Conservation (phyloP, 2,113 vertebrate species). For the Psammodynastes pulverulentus region DNA sequence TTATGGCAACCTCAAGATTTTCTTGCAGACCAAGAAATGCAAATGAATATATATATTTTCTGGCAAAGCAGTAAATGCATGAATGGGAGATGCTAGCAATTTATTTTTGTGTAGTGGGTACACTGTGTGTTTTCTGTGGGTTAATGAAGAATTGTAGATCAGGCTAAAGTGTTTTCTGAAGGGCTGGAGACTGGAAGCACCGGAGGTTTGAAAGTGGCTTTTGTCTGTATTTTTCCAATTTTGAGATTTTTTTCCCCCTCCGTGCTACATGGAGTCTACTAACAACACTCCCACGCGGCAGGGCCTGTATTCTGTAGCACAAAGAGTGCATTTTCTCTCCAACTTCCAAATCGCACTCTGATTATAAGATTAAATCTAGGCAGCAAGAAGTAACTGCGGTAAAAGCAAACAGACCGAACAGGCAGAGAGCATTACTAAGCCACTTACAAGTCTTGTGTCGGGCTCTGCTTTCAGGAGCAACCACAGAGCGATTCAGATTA, state of each 20-base stretch:
- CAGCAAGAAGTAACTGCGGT: neutral
- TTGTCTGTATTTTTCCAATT: neutral
- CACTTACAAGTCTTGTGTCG: neutral
- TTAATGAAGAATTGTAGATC: neutral
- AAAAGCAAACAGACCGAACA: neutral
- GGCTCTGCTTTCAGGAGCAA: neutral
- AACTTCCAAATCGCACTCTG: neutral
- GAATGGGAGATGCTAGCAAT: neutral
- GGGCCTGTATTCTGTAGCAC: neutral
- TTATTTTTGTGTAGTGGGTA: neutral
- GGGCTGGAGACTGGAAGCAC: neutral
- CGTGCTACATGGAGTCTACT: neutral
- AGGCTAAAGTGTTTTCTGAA: neutral
- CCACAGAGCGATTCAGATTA: neutral
- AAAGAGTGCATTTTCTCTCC: neutral
- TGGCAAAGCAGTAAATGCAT: neutral
- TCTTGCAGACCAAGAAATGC: neutral
- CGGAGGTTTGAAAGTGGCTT: neutral
- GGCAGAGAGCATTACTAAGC: neutral
- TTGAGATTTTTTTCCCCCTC: neutral
- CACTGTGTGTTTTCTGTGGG: too few relatives aligned
- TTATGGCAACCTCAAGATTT: neutral
- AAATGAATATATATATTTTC: neutral
- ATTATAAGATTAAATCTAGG: neutral
- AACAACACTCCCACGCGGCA: neutral